Base-by-base conservation (phyloP, 2,888 invertebrate genomes). In the Meliscaeva auricollis region DNA sequence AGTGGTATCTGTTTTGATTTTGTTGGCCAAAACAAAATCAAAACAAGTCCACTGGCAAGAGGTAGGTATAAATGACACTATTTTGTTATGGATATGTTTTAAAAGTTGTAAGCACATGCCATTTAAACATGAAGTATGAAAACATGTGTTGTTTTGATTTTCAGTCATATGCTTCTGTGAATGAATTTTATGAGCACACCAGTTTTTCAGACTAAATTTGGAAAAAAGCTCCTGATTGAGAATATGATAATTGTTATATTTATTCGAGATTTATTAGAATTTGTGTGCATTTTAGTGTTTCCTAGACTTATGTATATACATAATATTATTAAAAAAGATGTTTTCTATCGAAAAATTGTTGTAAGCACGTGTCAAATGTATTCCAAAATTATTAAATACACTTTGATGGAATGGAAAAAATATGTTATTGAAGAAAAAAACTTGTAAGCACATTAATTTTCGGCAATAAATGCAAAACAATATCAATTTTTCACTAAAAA, bases 361-460 rank as follows among this genome's bases (percentile, higher is more conserved):
- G 73, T 62, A 73, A 73, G 62, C 73, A 52, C 50, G n/a, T n/a
- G n/a, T n/a, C n/a, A n/a, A n/a, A n/a, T n/a, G n/a, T n/a, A n/a
- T n/a, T n/a, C n/a, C n/a, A n/a, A n/a, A n/a, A n/a, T n/a, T n/a
- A n/a, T n/a, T n/a, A n/a, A n/a, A n/a, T n/a, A n/a, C n/a, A n/a
- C n/a, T n/a, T n/a, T n/a, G n/a, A n/a, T n/a, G n/a, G n/a, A n/a
- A n/a, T n/a, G n/a, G n/a, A n/a, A n/a, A n/a, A 13, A 38, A 30
- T 7, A n/a, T 2, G 0, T 8, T 46, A 5, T n/a, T 11, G n/a
- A 1, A 48, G 8, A 20, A 0, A 13, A 64, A 15, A 78, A 22
- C n/a, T 79, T 74, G 68, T 74, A 68, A 79, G 79, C 69, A 60
- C 60, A 38, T 7, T 20, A 7, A 3, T 30, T 54, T 35, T 50